A percentile compares a stretch with the other conserved stretches of the same genome.
These are phyloP conservation scores for Pangasius sanitwongsei DNA, from an alignment of 2,797 vertebrate genomes.

Conservation along the genomic window DNA sequence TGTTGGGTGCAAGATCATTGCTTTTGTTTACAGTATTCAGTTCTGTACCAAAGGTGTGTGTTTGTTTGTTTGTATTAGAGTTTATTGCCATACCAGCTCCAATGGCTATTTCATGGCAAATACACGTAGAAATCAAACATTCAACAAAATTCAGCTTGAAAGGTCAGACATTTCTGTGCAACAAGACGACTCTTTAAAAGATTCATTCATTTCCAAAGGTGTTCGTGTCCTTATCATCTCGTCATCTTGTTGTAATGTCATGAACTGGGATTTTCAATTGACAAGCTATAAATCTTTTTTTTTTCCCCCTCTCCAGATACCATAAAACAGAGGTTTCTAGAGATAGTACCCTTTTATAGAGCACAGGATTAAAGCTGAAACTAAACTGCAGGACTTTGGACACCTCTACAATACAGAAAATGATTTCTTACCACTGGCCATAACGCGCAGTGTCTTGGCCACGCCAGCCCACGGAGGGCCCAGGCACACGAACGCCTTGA, in stretches of 20 bases:
- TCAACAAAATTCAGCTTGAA: too few species aligned
- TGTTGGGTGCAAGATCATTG: neutral
- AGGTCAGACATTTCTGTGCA: too few species aligned
- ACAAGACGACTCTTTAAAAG: too few species aligned
- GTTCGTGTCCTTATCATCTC: neutral
- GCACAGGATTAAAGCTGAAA: neutral
- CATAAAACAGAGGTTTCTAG: neutral
- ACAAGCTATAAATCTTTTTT: neutral
- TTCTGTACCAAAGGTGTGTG: neutral
- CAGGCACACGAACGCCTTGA: slow-evolving; percentile 85
- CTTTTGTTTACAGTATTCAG: neutral
- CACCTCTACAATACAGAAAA: neutral
- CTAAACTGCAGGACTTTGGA: neutral
- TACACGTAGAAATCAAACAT: too few species aligned
- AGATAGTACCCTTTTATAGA: neutral
- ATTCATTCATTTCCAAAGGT: neutral
- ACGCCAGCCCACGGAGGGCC: slow-evolving; percentile 96
- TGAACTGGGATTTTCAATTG: neutral
- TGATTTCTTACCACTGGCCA: slow-evolving; percentile 83
- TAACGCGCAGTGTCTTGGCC: slow-evolving; percentile 90
- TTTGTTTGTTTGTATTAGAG: too few species aligned
- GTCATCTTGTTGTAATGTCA: neutral
- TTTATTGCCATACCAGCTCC: too few species aligned
- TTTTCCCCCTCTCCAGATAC: neutral
- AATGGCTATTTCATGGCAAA: too few species aligned